Evolutionary conservation across 2,888 invertebrate genomes (phyloP).

Genomic region (Ephialtes manifestator): DNA sequence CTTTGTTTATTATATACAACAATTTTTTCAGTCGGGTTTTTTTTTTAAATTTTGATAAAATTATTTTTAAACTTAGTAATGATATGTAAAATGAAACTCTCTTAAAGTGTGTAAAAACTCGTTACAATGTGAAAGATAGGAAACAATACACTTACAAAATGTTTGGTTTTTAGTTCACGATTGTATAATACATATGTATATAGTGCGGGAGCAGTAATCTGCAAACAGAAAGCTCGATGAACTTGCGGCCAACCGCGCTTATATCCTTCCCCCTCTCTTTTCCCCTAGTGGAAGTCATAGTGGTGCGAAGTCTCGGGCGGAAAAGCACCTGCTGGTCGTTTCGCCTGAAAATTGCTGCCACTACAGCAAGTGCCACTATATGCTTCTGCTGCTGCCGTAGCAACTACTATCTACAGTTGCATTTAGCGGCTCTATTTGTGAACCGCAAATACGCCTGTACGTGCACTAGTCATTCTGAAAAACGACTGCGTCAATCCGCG

Average conservation of each 20-base stretch:
- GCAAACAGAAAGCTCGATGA: conserved; percentile 68
- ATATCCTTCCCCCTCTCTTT: conserved; percentile 3
- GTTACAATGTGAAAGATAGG: too few relatives aligned
- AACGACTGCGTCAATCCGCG: conserved; percentile 9
- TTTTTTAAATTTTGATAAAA: too few relatives aligned
- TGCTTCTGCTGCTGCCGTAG: conserved; percentile 4
- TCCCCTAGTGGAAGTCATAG: conserved; percentile 18
- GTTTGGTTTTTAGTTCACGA: too few relatives aligned
- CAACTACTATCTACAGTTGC: conserved; percentile 47
- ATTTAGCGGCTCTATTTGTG: conserved; percentile 62
- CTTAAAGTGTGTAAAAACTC: too few relatives aligned
- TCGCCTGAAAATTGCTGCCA: conserved; percentile 57
- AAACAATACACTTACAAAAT: too few relatives aligned
- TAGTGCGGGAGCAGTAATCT: conserved; percentile 43
- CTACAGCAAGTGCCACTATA: background rate
- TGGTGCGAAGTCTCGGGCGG: conserved; percentile 28
- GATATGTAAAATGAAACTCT: too few relatives aligned
- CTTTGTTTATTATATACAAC: too few relatives aligned
- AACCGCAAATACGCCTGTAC: conserved; percentile 47
- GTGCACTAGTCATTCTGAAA: conserved; percentile 15
- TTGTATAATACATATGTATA: background rate
- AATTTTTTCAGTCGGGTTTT: too few relatives aligned
- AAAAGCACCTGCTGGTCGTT: conserved; percentile 61
- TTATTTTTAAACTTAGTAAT: too few relatives aligned
- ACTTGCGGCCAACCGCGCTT: conserved; percentile 63